phyloP scores from a whole-genome alignment of 2,888 invertebrate species.

The Tenodera sinensis region DNA sequence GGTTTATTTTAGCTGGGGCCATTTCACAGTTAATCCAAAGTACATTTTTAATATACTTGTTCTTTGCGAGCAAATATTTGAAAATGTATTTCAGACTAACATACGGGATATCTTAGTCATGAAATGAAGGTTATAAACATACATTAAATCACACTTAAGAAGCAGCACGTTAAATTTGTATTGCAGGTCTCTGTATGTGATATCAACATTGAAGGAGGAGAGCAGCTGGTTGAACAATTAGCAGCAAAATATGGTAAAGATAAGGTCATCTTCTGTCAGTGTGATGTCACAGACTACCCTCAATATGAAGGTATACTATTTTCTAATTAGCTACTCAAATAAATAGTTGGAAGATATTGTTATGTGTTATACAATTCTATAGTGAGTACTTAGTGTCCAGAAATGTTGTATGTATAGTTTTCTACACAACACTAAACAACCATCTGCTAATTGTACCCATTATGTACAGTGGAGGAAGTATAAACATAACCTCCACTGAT shows the following conservation, averaged over 20 bases:
- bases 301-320: slow-evolving; percentile 64
- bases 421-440: too few species aligned
- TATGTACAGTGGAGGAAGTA: too few species aligned
- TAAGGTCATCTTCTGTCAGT: slow-evolving; percentile 66
- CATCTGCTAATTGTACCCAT: too few species aligned
- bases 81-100: too few species aligned
- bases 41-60: not conserved
- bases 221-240: slow-evolving; percentile 62
- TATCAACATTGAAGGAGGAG: slow-evolving; percentile 66
- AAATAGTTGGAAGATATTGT: not conserved
- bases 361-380: too few species aligned
- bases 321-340: not conserved
- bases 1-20: not conserved
- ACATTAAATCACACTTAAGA: not conserved
- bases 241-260: slow-evolving; percentile 64
- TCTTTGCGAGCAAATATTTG: too few species aligned
- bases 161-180: not conserved
- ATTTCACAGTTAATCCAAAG: not conserved
- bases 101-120: too few species aligned
- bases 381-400: not conserved
- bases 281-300: slow-evolving; percentile 74
- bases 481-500: too few species aligned
- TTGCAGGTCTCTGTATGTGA: slow-evolving; percentile 69
- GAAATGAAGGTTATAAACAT: not conserved
- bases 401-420: not conserved